These are phyloP conservation scores for Oxystoma pomonae DNA, from an alignment of 2,888 invertebrate species.

Conservation along the genomic window DNA sequence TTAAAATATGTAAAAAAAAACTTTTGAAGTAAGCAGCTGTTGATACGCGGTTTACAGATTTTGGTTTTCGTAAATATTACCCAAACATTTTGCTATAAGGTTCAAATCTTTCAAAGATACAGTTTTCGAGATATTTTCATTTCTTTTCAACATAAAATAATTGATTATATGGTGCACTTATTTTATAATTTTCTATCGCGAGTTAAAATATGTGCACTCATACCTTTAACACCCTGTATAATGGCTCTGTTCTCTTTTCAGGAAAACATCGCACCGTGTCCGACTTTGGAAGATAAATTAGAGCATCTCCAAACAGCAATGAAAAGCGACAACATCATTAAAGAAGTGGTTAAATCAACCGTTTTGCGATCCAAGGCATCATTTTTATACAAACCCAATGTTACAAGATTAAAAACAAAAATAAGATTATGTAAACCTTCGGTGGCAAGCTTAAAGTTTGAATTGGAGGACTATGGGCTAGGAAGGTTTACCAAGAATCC, in stretches of 20 bases:
- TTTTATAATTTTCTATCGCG: too few relatives aligned
- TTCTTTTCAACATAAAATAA: too few relatives aligned
- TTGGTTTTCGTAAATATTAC: too few relatives aligned
- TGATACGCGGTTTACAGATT: too few relatives aligned
- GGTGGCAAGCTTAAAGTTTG: conserved; percentile 8
- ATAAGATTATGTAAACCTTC: conserved; percentile 29
- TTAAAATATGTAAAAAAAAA: too few relatives aligned
- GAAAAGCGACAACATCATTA: not conserved
- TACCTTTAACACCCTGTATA: too few relatives aligned
- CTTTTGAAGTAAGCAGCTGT: too few relatives aligned
- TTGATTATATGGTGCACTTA: too few relatives aligned
- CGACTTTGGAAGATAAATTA: conserved; percentile 10
- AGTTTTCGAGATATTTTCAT: too few relatives aligned
- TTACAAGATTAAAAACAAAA: conserved; percentile 27
- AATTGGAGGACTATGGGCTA: conserved; percentile 63
- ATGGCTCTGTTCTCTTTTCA: not conserved
- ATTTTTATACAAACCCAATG: conserved; percentile 24
- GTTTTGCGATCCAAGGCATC: conserved; percentile 21
- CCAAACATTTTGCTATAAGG: too few relatives aligned
- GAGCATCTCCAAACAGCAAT: not conserved
- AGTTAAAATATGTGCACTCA: too few relatives aligned
- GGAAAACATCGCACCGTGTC: not conserved
- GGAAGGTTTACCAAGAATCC: conserved; percentile 54
- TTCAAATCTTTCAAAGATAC: too few relatives aligned
- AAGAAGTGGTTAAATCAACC: not conserved